A percentile compares a stretch with the other conserved stretches of the same genome.
These are phyloP conservation scores for Fopius arisanus DNA, from an alignment of 1,140 invertebrate genomes.

Conservation along the genomic window DNA sequence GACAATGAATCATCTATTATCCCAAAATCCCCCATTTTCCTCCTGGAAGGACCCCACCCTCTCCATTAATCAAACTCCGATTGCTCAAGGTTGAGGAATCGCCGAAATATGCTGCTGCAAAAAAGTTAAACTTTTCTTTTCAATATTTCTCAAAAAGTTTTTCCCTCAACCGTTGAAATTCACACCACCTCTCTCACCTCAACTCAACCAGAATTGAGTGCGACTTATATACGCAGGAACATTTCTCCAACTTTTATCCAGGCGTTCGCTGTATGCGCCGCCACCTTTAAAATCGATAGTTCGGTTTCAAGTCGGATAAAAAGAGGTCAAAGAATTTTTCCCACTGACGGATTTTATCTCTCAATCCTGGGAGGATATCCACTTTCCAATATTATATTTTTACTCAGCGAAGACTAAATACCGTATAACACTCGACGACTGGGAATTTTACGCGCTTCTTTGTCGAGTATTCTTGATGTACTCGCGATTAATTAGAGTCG, in stretches of 20 bases:
- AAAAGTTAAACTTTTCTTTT: background rate
- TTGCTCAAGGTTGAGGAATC: background rate
- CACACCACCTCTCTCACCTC: background rate
- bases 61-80: background rate
- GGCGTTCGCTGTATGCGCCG: background rate
- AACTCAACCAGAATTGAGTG: background rate
- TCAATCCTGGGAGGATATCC: background rate
- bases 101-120: background rate
- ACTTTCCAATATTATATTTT: background rate
- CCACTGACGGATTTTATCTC: background rate
- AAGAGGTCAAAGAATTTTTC: conserved; percentile 6
- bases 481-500: conserved; percentile 36
- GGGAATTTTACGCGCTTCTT: background rate
- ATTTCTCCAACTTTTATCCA: conserved; percentile 1
- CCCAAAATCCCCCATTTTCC: background rate
- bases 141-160: background rate
- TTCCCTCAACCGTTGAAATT: background rate
- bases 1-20: background rate
- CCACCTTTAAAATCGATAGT: conserved; percentile 6
- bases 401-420: background rate
- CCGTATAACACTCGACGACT: background rate
- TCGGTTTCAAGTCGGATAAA: background rate
- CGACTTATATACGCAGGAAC: background rate
- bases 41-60: background rate
- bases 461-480: conserved; percentile 25